phyloP scores from a whole-genome alignment of 92 coral and sea anemone species.

The Porites evermanni region DNA sequence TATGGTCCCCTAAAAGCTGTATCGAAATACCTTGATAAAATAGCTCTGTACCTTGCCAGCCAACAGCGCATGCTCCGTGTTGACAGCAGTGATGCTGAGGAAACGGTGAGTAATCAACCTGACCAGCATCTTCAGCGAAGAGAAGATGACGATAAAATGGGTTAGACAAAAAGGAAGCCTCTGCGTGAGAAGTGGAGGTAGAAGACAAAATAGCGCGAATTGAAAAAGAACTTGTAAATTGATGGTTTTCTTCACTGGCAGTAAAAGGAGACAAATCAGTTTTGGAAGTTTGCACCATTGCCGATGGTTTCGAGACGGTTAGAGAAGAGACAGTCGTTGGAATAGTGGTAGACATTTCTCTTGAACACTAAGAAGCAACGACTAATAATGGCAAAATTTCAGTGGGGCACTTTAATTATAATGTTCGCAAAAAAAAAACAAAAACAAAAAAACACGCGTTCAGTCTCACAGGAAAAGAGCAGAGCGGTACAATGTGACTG shows the following conservation, averaged over 20 bases:
- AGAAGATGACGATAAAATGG: constrained; percentile 10
- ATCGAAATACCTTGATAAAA: too few relatives aligned
- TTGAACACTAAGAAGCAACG: neutral
- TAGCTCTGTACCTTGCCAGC: constrained; percentile 12
- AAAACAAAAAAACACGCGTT: neutral
- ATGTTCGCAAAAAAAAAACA: too few relatives aligned
- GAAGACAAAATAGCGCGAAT: constrained; percentile 47
- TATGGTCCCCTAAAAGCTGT: too few relatives aligned
- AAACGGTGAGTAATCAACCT: neutral
- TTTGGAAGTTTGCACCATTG: neutral
- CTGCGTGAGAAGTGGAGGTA: constrained; percentile 2
- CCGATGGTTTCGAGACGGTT: neutral
- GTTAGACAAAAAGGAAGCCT: neutral
- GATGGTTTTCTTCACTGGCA: constrained; percentile 5
- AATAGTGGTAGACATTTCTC: constrained; percentile 7
- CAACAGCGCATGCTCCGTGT: constrained; percentile 33
- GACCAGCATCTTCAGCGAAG: constrained; percentile 6
- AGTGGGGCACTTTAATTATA: neutral
- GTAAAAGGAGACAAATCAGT: neutral
- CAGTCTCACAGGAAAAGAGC: constrained; percentile 31
- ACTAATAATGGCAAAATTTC: neutral
- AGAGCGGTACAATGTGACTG: neutral
- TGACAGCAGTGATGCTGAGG: constrained; percentile 32
- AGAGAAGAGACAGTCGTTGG: neutral
- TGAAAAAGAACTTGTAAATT: constrained; percentile 44